A percentile compares a stretch with the other conserved stretches of the same genome.
phyloP scores from a whole-genome alignment of 2,113 vertebrate genomes.

The Malurus alboscapulatus region DNA sequence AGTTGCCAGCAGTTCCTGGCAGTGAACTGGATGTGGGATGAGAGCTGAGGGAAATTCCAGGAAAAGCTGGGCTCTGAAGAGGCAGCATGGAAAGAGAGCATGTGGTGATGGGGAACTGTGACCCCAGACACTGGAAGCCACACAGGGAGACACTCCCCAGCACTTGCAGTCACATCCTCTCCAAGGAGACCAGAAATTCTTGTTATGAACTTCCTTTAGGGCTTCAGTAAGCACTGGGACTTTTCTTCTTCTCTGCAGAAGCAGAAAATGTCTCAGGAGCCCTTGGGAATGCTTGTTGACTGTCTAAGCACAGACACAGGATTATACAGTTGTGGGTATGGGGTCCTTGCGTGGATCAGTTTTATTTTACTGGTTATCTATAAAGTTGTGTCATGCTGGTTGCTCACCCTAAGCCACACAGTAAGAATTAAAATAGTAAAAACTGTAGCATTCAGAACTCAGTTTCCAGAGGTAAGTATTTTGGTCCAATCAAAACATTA shows the following conservation, averaged over 20 bases:
- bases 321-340: background rate
- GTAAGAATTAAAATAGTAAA: background rate
- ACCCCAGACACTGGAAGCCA: background rate
- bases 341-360: background rate
- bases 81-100: background rate
- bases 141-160: background rate
- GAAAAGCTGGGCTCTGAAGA: fast-evolving
- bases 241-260: slow-evolving; percentile 1
- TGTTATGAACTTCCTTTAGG: background rate
- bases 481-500: background rate
- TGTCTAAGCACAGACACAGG: background rate
- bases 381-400: background rate
- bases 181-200: background rate
- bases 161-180: background rate
- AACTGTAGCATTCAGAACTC: background rate
- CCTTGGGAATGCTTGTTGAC: background rate
- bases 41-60: background rate
- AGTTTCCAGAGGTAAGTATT: background rate
- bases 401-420: background rate
- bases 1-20: background rate
- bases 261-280: background rate
- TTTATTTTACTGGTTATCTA: background rate
- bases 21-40: background rate
- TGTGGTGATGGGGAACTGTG: background rate
- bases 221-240: background rate